These are phyloP conservation scores for Carduelis carduelis DNA, from an alignment of 2,797 vertebrate species.

Conservation along the genomic window DNA sequence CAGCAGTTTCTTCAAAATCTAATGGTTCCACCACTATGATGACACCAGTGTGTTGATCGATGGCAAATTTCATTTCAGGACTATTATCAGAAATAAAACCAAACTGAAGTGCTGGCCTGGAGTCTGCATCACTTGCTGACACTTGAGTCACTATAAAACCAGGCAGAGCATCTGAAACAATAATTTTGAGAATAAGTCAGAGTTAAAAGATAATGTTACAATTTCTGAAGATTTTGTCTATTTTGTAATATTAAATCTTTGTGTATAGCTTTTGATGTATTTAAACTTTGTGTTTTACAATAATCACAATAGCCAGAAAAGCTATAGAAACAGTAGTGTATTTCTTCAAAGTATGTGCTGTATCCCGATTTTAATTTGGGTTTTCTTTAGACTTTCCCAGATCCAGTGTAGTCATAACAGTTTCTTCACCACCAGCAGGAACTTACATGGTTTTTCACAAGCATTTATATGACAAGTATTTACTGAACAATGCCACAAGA, in stretches of 20 bases:
- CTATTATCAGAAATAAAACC: constrained; percentile 76
- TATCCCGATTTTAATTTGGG: not conserved
- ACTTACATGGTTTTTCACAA: not conserved
- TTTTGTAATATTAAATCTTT: not conserved
- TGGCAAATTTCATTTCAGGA: constrained; percentile 78
- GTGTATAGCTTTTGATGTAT: not conserved
- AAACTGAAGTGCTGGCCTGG: constrained; percentile 83
- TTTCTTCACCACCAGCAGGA: not conserved
- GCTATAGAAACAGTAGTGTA: not conserved
- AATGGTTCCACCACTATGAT: constrained; percentile 78
- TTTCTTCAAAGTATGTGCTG: not conserved
- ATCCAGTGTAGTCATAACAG: not conserved
- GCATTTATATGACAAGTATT: not conserved
- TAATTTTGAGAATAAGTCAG: constrained; percentile 34
- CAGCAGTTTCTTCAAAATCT: constrained; percentile 84
- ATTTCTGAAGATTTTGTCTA: not conserved
- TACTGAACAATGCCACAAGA: not conserved
- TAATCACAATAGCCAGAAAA: not conserved
- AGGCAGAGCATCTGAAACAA: constrained; percentile 80
- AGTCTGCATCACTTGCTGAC: constrained; percentile 84
- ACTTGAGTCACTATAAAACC: constrained; percentile 83
- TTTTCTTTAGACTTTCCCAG: not conserved
- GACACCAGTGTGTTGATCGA: constrained; percentile 81
- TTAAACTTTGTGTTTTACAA: not conserved
- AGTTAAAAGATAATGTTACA: not conserved